Conservation (phyloP, 2,888 invertebrate genomes). For the Drosophila demipolita region DNA sequence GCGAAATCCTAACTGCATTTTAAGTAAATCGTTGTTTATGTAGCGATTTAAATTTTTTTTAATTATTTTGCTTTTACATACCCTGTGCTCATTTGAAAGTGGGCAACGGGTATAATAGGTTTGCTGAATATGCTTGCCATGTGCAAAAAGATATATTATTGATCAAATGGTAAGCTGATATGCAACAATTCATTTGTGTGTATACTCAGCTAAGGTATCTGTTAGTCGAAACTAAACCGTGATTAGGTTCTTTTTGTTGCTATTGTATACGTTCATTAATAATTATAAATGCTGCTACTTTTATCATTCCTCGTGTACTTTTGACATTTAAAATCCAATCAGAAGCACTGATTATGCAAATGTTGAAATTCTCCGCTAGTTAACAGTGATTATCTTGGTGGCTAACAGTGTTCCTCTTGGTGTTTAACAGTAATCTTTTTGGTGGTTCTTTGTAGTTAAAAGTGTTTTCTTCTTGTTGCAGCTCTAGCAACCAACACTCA, state of each 20-base stretch:
- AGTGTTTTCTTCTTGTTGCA: slow-evolving; percentile 1
- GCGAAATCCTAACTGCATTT: slow-evolving; percentile 29
- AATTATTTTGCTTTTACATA: slow-evolving; percentile 7
- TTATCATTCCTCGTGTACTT: slow-evolving; percentile 59
- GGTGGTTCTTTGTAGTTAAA: neutral
- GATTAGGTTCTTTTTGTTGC: slow-evolving; percentile 4
- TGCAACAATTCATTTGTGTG: neutral
- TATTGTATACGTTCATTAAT: slow-evolving; percentile 63
- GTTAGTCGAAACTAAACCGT: neutral
- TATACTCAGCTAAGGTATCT: neutral
- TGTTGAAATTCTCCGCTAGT: slow-evolving; percentile 3
- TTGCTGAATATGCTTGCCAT: neutral
- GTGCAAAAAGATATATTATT: neutral
- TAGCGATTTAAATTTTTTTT: slow-evolving; percentile 10
- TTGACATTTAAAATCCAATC: slow-evolving; percentile 56
- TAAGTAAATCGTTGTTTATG: slow-evolving; percentile 17
- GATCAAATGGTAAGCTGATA: neutral
- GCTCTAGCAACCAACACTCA: slow-evolving; percentile 40
- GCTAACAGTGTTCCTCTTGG: neutral
- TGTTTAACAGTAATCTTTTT: neutral
- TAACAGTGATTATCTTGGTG: neutral
- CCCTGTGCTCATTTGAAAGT: neutral
- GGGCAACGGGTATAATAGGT: neutral
- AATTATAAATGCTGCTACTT: slow-evolving; percentile 46
- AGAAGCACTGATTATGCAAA: slow-evolving; percentile 33